Conservation (phyloP, 2,888 invertebrate species). For the Drosophila cognata region DNA sequence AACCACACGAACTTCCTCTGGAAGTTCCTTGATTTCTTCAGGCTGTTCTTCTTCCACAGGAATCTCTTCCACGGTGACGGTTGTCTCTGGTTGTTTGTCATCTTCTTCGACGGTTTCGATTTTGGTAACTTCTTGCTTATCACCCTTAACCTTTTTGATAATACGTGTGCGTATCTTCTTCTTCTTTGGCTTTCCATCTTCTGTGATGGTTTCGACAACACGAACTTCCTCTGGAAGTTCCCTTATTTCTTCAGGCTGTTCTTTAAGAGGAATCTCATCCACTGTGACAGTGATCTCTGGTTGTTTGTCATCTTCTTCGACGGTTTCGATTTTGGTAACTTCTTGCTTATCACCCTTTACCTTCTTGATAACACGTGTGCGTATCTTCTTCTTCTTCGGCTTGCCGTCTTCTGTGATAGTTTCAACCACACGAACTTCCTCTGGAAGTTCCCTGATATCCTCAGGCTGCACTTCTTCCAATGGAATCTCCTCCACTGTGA, state of each 20-base stretch:
- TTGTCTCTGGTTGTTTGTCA: slow-evolving; percentile 28
- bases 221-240: slow-evolving; percentile 25
- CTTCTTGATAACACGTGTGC: slow-evolving; percentile 29
- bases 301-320: slow-evolving; percentile 23
- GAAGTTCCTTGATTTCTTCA: slow-evolving; percentile 27
- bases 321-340: slow-evolving; percentile 28
- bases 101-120: slow-evolving; percentile 32
- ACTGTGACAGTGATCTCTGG: slow-evolving; percentile 30
- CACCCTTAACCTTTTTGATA: slow-evolving; percentile 31
- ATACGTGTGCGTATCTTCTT: slow-evolving; percentile 31
- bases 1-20: slow-evolving; percentile 28
- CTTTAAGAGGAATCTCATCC: slow-evolving; percentile 19
- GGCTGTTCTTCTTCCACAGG: slow-evolving; percentile 13
- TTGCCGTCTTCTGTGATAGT: slow-evolving; percentile 17
- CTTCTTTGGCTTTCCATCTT: slow-evolving; percentile 22
- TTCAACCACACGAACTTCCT: slow-evolving; percentile 26
- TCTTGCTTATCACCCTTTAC: slow-evolving; percentile 29
- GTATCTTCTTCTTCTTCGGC: slow-evolving; percentile 26
- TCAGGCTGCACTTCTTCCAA: slow-evolving; percentile 20
- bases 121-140: slow-evolving; percentile 32
- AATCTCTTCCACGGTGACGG: slow-evolving; percentile 20
- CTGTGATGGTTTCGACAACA: slow-evolving; percentile 20
- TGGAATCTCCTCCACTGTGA: slow-evolving; percentile 27
- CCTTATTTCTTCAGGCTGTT: slow-evolving; percentile 7
- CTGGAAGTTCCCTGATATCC: slow-evolving; percentile 17